These are phyloP conservation scores for Eulithis testata DNA, from an alignment of 2,888 invertebrate genomes.

Conservation along the genomic window DNA sequence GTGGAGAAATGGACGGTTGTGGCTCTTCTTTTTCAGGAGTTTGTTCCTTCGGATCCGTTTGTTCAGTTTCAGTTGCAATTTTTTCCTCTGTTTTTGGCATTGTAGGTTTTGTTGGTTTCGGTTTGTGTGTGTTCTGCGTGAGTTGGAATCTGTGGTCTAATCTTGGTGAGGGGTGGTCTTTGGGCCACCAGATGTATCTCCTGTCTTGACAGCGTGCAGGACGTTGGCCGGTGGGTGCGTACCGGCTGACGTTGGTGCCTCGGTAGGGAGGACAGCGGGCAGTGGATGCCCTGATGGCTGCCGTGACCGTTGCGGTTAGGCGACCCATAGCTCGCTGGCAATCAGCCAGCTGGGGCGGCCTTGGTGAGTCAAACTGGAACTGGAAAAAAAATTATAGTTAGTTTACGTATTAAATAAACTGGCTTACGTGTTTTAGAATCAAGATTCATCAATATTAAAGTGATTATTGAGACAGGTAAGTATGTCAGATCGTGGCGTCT, in stretches of 20 bases:
- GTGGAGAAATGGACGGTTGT: slow-evolving; percentile 44
- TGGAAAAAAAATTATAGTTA: slow-evolving; percentile 41
- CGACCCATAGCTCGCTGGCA: slow-evolving; percentile 72
- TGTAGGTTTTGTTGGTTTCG: slow-evolving; percentile 36
- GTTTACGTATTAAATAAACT: background rate
- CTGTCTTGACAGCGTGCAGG: slow-evolving; percentile 66
- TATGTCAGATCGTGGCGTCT: too few relatives aligned
- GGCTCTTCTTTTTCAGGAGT: slow-evolving; percentile 38
- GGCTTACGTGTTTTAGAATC: background rate
- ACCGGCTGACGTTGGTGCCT: slow-evolving; percentile 73
- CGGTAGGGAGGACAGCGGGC: slow-evolving; percentile 71
- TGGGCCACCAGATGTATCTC: slow-evolving; percentile 72
- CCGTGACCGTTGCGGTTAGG: slow-evolving; percentile 71
- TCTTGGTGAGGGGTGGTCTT: slow-evolving; percentile 63
- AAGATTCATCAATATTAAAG: too few relatives aligned
- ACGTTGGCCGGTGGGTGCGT: slow-evolving; percentile 72
- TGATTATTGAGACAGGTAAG: too few relatives aligned
- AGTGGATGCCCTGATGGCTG: slow-evolving; percentile 67
- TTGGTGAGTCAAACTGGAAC: slow-evolving; percentile 76
- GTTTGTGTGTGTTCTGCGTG: slow-evolving; percentile 47
- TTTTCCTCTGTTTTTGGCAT: slow-evolving; percentile 37
- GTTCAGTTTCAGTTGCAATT: slow-evolving; percentile 40
- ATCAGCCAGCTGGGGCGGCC: slow-evolving; percentile 64
- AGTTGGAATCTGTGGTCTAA: slow-evolving; percentile 61
- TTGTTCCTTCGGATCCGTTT: slow-evolving; percentile 44